Evolutionary conservation across 2,113 vertebrate species (phyloP).

Genomic region (pig (Sus scrofa)): DNA sequence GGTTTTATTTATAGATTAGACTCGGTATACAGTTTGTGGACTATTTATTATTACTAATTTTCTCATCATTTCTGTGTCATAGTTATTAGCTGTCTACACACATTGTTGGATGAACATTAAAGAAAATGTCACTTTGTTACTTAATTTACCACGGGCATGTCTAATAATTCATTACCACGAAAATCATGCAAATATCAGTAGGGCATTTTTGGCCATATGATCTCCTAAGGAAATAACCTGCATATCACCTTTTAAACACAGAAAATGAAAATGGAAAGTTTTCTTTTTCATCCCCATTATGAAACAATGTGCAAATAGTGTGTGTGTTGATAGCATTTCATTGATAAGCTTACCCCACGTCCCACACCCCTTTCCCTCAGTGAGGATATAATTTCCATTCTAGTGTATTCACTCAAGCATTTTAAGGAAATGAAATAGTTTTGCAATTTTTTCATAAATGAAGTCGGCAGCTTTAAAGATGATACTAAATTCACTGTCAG

Average conservation of each 20-base stretch:
- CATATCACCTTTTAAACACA: background rate
- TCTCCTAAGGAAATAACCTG: slow-evolving; percentile 5
- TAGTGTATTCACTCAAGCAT: background rate
- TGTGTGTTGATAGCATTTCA: background rate
- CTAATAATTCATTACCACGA: background rate
- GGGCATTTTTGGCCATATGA: background rate
- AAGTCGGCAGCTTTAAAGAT: slow-evolving; percentile 14
- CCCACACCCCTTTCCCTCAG: background rate
- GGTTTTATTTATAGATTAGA: background rate
- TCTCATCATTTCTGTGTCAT: background rate
- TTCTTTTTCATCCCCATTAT: background rate
- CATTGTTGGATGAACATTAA: background rate
- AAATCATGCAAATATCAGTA: background rate
- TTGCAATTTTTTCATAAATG: slow-evolving; percentile 1
- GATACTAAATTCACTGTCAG: slow-evolving; percentile 11
- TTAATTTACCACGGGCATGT: background rate
- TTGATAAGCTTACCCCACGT: background rate
- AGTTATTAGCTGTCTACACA: background rate
- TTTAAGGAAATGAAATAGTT: slow-evolving; percentile 40
- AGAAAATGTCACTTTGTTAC: slow-evolving; percentile 3
- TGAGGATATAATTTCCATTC: background rate
- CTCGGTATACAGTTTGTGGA: background rate
- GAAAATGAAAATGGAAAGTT: slow-evolving; percentile 12
- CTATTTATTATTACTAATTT: slow-evolving; percentile 12
- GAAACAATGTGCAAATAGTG: background rate